Conservation (phyloP, 2,888 invertebrate genomes). For the Caenorhabditis becei region DNA sequence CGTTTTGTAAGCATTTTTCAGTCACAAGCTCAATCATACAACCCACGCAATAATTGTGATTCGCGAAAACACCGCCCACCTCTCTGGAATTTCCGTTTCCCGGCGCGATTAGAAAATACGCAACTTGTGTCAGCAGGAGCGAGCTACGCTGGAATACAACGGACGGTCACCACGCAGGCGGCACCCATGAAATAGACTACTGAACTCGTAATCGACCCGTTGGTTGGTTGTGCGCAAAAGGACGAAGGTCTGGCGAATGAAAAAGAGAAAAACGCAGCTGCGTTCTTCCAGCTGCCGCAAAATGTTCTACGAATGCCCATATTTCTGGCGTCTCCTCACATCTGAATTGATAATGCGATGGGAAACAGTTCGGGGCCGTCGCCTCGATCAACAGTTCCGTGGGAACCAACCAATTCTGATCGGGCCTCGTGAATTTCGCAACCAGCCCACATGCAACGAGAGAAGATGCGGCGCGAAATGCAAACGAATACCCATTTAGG, state of each 20-base stretch:
- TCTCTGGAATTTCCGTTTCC: neutral
- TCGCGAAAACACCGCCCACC: neutral
- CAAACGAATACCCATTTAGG: slow-evolving; percentile 50
- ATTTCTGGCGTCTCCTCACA: neutral
- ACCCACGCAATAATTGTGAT: neutral
- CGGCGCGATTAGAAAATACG: too few species aligned
- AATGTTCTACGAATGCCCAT: neutral
- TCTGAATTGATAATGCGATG: slow-evolving; percentile 52
- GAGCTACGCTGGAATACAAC: neutral
- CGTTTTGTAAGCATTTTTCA: neutral
- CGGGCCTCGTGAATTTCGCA: slow-evolving; percentile 38
- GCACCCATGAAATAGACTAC: neutral
- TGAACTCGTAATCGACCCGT: slow-evolving; percentile 1
- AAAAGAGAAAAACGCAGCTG: slow-evolving; percentile 27
- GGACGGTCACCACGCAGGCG: neutral
- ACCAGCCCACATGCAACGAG: slow-evolving; percentile 14
- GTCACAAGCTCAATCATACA: neutral
- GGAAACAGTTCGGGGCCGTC: slow-evolving; percentile 9
- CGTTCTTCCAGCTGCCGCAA: slow-evolving; percentile 40
- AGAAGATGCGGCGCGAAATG: slow-evolving; percentile 36
- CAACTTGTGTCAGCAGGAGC: too few species aligned
- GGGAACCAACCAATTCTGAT: slow-evolving; percentile 29
- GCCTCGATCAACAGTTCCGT: slow-evolving; percentile 26
- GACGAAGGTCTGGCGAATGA: neutral
- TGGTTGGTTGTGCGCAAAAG: slow-evolving; percentile 1